Conservation (phyloP, 2,797 vertebrate species). For the Tapera naevia region DNA sequence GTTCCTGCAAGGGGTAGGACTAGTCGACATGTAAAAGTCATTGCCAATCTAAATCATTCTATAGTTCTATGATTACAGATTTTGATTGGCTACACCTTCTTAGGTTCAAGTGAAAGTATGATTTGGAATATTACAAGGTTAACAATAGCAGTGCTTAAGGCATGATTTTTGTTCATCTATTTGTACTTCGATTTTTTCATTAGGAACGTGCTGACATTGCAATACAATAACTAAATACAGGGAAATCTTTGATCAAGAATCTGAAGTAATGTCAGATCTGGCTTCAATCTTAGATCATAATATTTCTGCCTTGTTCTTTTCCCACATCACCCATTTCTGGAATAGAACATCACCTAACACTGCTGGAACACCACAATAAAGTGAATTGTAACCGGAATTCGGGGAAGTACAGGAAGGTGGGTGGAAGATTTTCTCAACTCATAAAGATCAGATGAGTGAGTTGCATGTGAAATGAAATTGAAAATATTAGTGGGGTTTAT, state of each 20-base stretch:
- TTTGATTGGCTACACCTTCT: neutral
- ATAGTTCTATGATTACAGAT: neutral
- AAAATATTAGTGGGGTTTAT: neutral
- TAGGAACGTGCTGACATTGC: neutral
- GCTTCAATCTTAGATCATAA: neutral
- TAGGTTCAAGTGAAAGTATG: too few relatives aligned
- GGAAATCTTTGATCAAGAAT: constrained; percentile 13
- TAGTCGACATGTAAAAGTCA: too few relatives aligned
- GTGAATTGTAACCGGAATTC: neutral
- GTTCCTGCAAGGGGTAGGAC: too few relatives aligned
- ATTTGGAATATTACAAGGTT: too few relatives aligned
- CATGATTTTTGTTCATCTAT: neutral
- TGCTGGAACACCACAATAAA: neutral
- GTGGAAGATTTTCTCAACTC: neutral
- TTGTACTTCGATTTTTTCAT: constrained; percentile 28
- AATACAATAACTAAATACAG: neutral
- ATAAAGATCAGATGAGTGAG: constrained; percentile 2
- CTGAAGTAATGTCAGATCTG: neutral
- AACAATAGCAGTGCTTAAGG: neutral
- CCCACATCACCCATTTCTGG: neutral
- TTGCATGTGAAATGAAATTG: neutral
- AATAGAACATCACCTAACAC: neutral
- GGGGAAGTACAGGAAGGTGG: constrained; percentile 24
- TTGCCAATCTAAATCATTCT: too few relatives aligned
- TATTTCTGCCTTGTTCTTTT: neutral